A percentile compares a stretch with the other conserved stretches of the same genome.
Evolutionary conservation across 2,888 invertebrate genomes (phyloP).

Genomic region (Amitus sp.): DNA sequence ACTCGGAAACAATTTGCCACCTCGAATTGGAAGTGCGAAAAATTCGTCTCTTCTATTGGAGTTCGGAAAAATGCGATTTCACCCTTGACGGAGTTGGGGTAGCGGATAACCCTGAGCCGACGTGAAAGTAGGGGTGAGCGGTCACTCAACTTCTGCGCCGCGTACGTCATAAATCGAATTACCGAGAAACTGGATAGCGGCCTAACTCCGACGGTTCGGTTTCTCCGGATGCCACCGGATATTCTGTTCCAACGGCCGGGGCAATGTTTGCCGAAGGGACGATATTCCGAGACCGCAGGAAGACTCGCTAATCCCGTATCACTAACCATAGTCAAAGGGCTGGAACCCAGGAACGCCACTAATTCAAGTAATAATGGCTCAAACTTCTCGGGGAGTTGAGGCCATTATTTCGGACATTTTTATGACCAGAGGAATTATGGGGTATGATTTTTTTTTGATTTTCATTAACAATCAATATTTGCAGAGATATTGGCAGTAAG

Average conservation of each 20-base stretch:
- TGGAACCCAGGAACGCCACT: constrained; percentile 49
- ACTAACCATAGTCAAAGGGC: constrained; percentile 57
- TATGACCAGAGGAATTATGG: no score
- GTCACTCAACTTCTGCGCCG: constrained; percentile 24
- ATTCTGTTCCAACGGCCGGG: constrained; percentile 54
- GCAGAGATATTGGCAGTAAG: no score
- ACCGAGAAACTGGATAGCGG: constrained; percentile 53
- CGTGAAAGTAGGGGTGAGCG: constrained; percentile 21
- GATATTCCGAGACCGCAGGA: constrained; percentile 36
- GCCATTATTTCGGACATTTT: no score
- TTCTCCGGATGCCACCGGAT: constrained; percentile 58
- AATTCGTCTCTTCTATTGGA: no score
- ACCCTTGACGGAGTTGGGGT: not conserved
- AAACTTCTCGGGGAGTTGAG: no score
- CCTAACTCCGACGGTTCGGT: constrained; percentile 41
- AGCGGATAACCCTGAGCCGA: not conserved
- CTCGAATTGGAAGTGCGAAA: no score
- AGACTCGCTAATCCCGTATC: constrained; percentile 46
- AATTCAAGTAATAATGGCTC: constrained; percentile 59
- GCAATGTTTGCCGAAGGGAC: constrained; percentile 57
- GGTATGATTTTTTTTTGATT: no score
- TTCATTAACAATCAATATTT: no score
- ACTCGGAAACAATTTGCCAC: no score
- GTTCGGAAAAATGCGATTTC: not conserved
- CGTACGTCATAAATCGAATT: constrained; percentile 49